These are phyloP conservation scores for Exocentrus adspersus DNA, from an alignment of 2,888 invertebrate genomes.

Conservation along the genomic window DNA sequence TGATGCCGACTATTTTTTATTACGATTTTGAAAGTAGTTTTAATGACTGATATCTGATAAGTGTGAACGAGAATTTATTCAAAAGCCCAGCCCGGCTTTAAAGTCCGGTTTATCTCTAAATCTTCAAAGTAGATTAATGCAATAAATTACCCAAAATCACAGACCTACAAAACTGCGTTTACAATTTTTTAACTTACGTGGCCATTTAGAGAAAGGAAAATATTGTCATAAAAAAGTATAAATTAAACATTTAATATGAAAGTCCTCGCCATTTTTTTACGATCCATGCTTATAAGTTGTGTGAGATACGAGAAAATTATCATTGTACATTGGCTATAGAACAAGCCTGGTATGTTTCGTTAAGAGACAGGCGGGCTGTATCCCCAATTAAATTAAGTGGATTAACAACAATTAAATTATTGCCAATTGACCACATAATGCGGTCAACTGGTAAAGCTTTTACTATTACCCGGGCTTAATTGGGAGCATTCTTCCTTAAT, in stretches of 20 bases:
- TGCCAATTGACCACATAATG: slow-evolving; percentile 45
- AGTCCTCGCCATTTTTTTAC: slow-evolving; percentile 19
- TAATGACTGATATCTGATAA: neutral
- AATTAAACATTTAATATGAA: too few species aligned
- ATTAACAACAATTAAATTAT: slow-evolving; percentile 48
- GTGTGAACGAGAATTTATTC: neutral
- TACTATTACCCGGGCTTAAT: slow-evolving; percentile 36
- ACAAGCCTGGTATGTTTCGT: slow-evolving; percentile 24
- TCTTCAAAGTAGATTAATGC: too few species aligned
- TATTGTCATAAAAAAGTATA: too few species aligned
- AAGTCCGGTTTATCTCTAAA: neutral
- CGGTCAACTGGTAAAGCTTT: slow-evolving; percentile 33
- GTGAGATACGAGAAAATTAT: slow-evolving; percentile 16
- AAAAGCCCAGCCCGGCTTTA: neutral
- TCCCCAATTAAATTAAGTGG: slow-evolving; percentile 43
- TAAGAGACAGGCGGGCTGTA: slow-evolving; percentile 33
- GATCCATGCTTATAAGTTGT: slow-evolving; percentile 11
- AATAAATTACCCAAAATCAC: too few species aligned
- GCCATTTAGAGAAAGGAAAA: too few species aligned
- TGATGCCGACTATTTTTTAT: neutral
- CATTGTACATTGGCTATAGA: slow-evolving; percentile 14
- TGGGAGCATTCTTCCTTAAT: slow-evolving; percentile 42
- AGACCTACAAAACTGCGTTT: too few species aligned
- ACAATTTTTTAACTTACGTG: too few species aligned
- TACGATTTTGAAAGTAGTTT: slow-evolving; percentile 4